Evolutionary conservation across 1,140 invertebrate genomes (phyloP).

Genomic region (Phocides pigmalion): DNA sequence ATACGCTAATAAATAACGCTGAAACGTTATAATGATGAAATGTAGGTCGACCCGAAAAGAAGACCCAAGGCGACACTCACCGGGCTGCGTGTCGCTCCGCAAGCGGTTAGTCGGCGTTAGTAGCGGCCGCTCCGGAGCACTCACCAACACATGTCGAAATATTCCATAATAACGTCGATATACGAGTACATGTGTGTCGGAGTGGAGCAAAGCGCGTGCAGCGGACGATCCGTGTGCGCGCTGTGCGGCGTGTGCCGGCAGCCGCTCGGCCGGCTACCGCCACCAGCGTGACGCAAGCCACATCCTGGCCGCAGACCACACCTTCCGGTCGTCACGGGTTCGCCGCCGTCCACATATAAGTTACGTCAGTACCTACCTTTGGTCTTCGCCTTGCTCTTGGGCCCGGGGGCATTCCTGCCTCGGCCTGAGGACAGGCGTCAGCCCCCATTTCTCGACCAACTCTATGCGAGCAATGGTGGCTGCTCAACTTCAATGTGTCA

Average conservation of each 20-base stretch:
- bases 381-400: conserved; percentile 87
- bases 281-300: conserved; percentile 61
- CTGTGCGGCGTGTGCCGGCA: conserved; percentile 36
- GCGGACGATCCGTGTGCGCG: conserved; percentile 36
- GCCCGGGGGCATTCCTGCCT: conserved; percentile 94
- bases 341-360: conserved; percentile 16
- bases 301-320: conserved; percentile 56
- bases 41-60: conserved; percentile 45
- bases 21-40: conserved; percentile 44
- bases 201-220: conserved; percentile 48
- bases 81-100: conserved; percentile 39
- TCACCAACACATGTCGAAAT: conserved; percentile 82
- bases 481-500: conserved; percentile 77
- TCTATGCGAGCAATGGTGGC: conserved; percentile 97
- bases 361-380: conserved; percentile 83
- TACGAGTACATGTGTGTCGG: conserved; percentile 41
- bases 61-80: conserved; percentile 49
- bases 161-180: conserved; percentile 65
- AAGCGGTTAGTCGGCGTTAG: conserved; percentile 60
- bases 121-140: conserved; percentile 55
- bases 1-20: conserved; percentile 38
- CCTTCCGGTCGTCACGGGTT: conserved; percentile 43
- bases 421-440: conserved; percentile 96
- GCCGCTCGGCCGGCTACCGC: conserved; percentile 33
- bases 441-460: conserved; percentile 97